Evolutionary conservation across 2,888 invertebrate species (phyloP), one percentile per base, ranked within the genome.

Genomic region (Villa cingulata): DNA sequence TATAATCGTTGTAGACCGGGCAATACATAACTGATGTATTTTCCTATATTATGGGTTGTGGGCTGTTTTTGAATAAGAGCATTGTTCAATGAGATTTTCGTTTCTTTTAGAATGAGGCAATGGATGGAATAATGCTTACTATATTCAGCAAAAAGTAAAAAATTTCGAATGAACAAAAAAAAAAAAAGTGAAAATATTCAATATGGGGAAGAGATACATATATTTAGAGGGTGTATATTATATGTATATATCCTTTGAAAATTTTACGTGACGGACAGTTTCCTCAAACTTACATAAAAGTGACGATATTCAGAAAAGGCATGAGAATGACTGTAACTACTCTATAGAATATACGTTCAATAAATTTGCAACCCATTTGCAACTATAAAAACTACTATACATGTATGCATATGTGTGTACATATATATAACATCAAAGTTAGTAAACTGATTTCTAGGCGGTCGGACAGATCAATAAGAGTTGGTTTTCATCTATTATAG

Each of bases 211-310:
- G n/a, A n/a, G n/a, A n/a, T n/a, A n/a, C n/a, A n/a, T n/a, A n/a
- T n/a, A n/a, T n/a, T n/a, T 27, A 9, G 27, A 27, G 10, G 10
- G 10, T 27, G 27, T 9, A 9, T 27, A 2, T 27, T 27, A 27
- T 32, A 16, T n/a, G 46, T 16, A 34, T 41, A 41, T 46, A 41
- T 46, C 41, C 46, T 40, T 36, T 36, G 36, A 46, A 46, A 46
- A 41, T 46, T 36, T 46, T 46, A 46, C 46, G 46, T 46, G 46
- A 46, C 46, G 41, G 46, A 46, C 41, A 32, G 9, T 32, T 14
- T 32, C 9, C 4, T 32, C 9, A 32, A 32, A 32, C 6, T 10
- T 32, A 14, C 12, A 32, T 32, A 32, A 5, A 32, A 32, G 3
- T 32, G 12, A 32, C 12, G 29, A 32, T 32, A 12, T 12, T 32